Conservation (phyloP, 2,113 vertebrate species). For the Eretmodus cyanostictus region DNA sequence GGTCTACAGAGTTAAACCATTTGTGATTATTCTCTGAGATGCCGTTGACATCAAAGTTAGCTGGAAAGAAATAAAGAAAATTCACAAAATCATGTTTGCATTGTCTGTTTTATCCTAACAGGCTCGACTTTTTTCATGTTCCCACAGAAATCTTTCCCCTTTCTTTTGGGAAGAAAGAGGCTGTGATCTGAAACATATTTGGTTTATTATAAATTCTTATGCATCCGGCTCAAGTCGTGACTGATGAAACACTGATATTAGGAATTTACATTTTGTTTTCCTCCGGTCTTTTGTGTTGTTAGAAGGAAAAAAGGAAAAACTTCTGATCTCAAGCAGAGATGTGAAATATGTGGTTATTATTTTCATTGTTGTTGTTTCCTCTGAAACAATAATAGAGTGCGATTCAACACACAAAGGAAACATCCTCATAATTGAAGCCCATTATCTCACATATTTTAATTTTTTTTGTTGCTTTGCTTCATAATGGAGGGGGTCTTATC, state of each 20-base stretch:
- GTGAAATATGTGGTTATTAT: neutral
- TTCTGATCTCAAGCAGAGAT: neutral
- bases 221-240: neutral
- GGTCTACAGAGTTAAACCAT: neutral
- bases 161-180: neutral
- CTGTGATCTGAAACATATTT: neutral
- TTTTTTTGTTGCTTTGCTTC: neutral
- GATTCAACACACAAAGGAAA: neutral
- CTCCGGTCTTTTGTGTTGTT: neutral
- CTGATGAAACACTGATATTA: constrained; percentile 21
- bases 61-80: constrained; percentile 22
- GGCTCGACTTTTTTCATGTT: neutral
- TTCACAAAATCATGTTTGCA: neutral
- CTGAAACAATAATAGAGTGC: neutral
- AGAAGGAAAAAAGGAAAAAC: neutral
- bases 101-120: neutral
- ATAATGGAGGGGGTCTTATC: constrained; percentile 12
- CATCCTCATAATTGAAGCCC: neutral
- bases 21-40: neutral
- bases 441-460: neutral
- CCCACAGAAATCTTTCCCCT: neutral
- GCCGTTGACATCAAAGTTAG: neutral
- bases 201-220: neutral
- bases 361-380: neutral
- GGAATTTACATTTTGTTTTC: constrained; percentile 9